A percentile compares a stretch with the other conserved stretches of the same genome.
phyloP scores from a whole-genome alignment of 2,888 invertebrate genomes.

The Liodrosophila aerea region DNA sequence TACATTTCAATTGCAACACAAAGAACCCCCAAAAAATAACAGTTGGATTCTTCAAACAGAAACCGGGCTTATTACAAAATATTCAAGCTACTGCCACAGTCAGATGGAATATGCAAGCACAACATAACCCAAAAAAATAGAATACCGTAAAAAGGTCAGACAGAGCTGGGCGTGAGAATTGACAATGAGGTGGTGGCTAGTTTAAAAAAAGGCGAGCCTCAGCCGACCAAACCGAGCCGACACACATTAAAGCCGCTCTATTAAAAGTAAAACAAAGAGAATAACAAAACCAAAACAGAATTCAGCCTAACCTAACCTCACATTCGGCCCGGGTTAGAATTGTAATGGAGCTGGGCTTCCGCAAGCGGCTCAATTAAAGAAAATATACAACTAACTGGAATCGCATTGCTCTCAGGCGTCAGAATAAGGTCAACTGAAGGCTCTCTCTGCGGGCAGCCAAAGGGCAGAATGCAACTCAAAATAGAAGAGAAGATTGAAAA shows the following conservation, averaged over 20 bases:
- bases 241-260: conserved; percentile 54
- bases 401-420: conserved; percentile 13
- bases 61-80: conserved; percentile 48
- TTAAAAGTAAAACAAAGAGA: conserved; percentile 29
- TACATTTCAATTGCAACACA: not conserved
- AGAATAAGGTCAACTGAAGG: conserved; percentile 53
- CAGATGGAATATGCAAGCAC: conserved; percentile 5
- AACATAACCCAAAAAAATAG: conserved; percentile 33
- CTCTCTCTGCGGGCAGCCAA: conserved; percentile 10
- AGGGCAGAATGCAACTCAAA: conserved; percentile 27
- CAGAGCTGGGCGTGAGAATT: conserved; percentile 67
- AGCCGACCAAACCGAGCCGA: conserved; percentile 18
- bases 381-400: conserved; percentile 21
- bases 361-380: conserved; percentile 29
- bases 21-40: conserved; percentile 1
- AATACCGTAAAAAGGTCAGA: conserved; percentile 67
- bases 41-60: not conserved
- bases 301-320: conserved; percentile 19
- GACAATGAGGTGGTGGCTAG: conserved; percentile 14
- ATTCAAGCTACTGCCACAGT: not conserved
- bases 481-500: conserved; percentile 47
- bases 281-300: conserved; percentile 12
- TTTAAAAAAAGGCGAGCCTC: conserved; percentile 26
- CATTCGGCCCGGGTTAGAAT: conserved; percentile 20
- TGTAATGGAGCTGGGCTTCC: conserved; percentile 27